Conservation (phyloP, 2,888 invertebrate genomes). For the Euphydryas editha region DNA sequence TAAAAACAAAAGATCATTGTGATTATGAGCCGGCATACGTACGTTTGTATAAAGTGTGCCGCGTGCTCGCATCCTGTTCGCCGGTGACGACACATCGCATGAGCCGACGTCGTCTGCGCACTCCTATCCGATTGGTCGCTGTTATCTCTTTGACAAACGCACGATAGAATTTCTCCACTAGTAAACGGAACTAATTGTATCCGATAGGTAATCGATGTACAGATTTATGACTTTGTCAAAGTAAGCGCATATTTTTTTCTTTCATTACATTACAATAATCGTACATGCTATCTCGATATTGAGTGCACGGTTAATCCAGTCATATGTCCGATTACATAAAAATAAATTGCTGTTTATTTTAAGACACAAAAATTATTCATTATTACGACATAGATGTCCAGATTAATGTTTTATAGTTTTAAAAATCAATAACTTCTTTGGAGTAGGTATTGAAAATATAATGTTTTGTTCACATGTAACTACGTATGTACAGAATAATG, state of each 20-base stretch:
- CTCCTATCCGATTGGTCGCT: slow-evolving; percentile 72
- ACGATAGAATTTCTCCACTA: slow-evolving; percentile 77
- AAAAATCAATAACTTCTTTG: too few species aligned
- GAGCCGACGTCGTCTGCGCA: slow-evolving; percentile 70
- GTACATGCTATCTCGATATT: not conserved
- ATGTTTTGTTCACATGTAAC: not conserved
- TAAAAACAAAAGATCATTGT: slow-evolving; percentile 36
- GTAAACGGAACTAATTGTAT: slow-evolving; percentile 70
- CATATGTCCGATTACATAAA: too few species aligned
- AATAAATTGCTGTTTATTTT: too few species aligned
- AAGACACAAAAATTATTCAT: too few species aligned
- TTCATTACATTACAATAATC: not conserved
- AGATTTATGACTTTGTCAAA: slow-evolving; percentile 43
- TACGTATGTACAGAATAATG: slow-evolving; percentile 1
- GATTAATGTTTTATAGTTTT: not conserved
- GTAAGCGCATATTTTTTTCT: slow-evolving; percentile 10
- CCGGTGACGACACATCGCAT: slow-evolving; percentile 73
- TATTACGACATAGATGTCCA: too few species aligned
- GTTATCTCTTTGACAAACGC: slow-evolving; percentile 70
- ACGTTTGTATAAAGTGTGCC: slow-evolving; percentile 56
- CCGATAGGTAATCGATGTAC: slow-evolving; percentile 50
- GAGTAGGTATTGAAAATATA: too few species aligned
- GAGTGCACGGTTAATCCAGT: too few species aligned
- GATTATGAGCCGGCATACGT: slow-evolving; percentile 24
- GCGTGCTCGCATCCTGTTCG: slow-evolving; percentile 77